Evolutionary conservation across 2,113 vertebrate species (phyloP).

Genomic region (Ctenodactylus gundi): DNA sequence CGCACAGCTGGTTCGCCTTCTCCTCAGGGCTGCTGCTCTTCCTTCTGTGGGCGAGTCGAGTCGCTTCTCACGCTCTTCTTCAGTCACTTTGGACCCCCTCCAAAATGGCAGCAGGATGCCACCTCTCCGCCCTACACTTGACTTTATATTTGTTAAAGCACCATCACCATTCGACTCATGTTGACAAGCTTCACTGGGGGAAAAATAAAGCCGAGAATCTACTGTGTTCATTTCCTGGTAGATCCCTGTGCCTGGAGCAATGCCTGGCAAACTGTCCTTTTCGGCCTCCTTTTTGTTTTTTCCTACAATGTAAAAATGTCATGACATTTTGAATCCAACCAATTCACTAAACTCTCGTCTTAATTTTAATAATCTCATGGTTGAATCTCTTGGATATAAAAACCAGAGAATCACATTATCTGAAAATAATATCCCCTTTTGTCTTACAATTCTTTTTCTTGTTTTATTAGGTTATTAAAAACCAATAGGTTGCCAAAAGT

Average conservation of each 20-base stretch:
- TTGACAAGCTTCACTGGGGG: background rate
- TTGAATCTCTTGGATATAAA: slow-evolving; percentile 19
- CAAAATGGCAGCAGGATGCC: background rate
- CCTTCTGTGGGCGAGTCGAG: background rate
- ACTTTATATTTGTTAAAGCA: background rate
- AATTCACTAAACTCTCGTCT: background rate
- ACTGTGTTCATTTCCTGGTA: background rate
- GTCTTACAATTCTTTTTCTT: background rate
- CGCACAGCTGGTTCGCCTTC: background rate
- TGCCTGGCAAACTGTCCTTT: background rate
- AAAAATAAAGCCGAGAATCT: background rate
- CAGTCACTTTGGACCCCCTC: too few species aligned
- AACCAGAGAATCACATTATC: background rate
- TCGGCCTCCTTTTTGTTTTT: too few species aligned
- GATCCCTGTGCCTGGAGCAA: background rate
- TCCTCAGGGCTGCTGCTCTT: background rate
- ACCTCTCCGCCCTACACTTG: background rate
- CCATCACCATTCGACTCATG: background rate
- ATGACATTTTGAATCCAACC: background rate
- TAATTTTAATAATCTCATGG: background rate
- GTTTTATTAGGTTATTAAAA: slow-evolving; percentile 9
- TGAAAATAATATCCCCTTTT: background rate
- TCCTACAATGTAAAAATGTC: background rate
- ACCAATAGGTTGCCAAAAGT: background rate
- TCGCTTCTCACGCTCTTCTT: too few species aligned